Evolutionary conservation across 2,888 invertebrate species (phyloP).

Genomic region (Sisyra terminalis): DNA sequence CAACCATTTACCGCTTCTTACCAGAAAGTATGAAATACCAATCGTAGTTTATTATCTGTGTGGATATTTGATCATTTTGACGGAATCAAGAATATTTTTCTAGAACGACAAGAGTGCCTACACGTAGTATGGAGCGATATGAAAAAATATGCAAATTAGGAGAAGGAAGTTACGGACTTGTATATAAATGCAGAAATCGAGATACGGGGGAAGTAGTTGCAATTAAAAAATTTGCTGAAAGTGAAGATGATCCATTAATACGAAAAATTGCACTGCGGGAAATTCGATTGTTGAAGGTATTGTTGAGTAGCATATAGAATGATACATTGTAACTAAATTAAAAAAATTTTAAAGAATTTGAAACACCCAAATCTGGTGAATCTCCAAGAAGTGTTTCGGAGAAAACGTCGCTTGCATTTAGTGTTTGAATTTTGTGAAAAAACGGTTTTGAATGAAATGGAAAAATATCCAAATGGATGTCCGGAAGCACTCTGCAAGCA

Average conservation of each 20-base stretch:
- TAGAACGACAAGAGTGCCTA: constrained; percentile 60
- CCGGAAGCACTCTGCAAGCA: constrained; percentile 82
- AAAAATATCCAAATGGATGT: constrained; percentile 84
- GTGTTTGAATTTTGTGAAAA: constrained; percentile 98
- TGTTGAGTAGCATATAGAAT: too few species aligned
- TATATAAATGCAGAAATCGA: constrained; percentile 89
- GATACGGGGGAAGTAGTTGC: constrained; percentile 91
- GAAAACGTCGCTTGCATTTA: constrained; percentile 86
- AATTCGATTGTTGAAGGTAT: constrained; percentile 84
- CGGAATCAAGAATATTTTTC: background rate
- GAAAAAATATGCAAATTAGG: constrained; percentile 89
- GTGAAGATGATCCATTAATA: constrained; percentile 91
- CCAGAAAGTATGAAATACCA: constrained; percentile 44
- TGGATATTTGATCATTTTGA: background rate
- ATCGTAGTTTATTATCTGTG: constrained; percentile 2
- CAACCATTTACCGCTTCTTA: constrained; percentile 70
- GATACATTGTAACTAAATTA: constrained; percentile 1
- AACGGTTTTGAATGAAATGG: constrained; percentile 91
- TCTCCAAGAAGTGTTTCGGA: constrained; percentile 90
- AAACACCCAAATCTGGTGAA: constrained; percentile 97
- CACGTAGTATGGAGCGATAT: constrained; percentile 83
- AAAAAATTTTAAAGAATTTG: constrained; percentile 55
- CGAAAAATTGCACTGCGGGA: constrained; percentile 90
- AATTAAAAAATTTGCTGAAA: constrained; percentile 93
- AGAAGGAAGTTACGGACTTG: constrained; percentile 90